These are phyloP conservation scores for Cephalopholis sonnerati DNA, from an alignment of 2,113 vertebrate genomes.

Conservation along the genomic window DNA sequence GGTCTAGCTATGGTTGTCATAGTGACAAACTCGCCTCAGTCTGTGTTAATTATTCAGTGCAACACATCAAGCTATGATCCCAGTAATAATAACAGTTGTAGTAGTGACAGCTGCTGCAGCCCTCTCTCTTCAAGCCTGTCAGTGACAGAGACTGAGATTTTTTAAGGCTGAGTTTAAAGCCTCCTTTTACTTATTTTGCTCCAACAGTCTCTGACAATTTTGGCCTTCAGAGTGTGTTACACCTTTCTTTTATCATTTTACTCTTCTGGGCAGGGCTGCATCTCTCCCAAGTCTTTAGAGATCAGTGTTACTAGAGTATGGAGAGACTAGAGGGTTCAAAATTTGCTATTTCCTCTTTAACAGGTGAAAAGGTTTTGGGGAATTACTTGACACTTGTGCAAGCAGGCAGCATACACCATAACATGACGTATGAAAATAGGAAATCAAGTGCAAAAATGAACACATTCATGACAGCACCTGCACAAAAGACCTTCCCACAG, in stretches of 20 bases:
- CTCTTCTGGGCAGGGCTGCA: neutral
- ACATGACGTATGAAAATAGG: neutral
- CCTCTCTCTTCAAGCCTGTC: too few species aligned
- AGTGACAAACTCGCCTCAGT: conserved; percentile 25
- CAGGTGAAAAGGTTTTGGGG: neutral
- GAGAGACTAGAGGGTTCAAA: neutral
- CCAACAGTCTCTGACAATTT: neutral
- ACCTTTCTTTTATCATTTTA: neutral
- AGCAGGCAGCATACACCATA: neutral
- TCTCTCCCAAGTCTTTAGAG: neutral
- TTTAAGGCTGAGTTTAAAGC: neutral
- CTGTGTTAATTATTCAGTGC: conserved; percentile 25
- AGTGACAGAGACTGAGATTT: neutral
- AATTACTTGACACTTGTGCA: neutral
- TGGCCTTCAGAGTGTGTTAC: neutral
- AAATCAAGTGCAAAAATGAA: neutral
- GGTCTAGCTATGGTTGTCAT: conserved; percentile 43
- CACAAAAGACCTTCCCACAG: neutral
- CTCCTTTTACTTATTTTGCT: neutral
- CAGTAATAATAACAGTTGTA: neutral
- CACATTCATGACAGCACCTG: neutral
- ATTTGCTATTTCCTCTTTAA: too few species aligned
- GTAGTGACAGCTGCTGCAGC: neutral
- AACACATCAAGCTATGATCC: conserved; percentile 14
- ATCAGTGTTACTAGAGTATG: neutral